A percentile compares a stretch with the other conserved stretches of the same genome.
These are phyloP conservation scores for Pygoscelis antarcticus DNA, from an alignment of 2,113 vertebrate species.

Conservation along the genomic window DNA sequence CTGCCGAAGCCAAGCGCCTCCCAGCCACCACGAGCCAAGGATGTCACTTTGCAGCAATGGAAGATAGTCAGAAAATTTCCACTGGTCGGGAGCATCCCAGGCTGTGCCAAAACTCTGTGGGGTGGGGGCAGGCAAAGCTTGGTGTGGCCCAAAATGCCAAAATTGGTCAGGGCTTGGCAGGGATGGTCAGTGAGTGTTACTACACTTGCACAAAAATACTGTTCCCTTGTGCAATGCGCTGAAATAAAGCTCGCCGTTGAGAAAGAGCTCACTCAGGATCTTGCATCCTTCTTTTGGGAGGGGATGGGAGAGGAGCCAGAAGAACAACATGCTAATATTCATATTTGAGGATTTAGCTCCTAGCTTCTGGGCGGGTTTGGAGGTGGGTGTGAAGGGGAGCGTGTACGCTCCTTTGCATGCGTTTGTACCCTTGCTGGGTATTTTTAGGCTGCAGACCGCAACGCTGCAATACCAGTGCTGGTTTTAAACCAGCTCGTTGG, in stretches of 20 bases:
- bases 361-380: background rate
- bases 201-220: background rate
- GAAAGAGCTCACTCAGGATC: background rate
- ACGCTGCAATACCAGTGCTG: background rate
- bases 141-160: background rate
- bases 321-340: background rate
- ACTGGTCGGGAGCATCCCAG: background rate
- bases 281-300: background rate
- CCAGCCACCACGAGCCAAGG: background rate
- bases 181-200: fast-evolving
- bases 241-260: background rate
- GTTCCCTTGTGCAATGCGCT: background rate
- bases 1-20: background rate
- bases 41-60: background rate
- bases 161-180: background rate
- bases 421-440: slow-evolving; percentile 14
- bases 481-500: slow-evolving; percentile 27
- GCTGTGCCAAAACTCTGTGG: background rate
- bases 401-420: background rate
- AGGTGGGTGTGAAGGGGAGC: slow-evolving; percentile 46
- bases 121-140: background rate
- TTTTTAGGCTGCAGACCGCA: slow-evolving; percentile 50
- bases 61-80: background rate
- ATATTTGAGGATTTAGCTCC: slow-evolving; percentile 13
- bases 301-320: background rate